Conservation (phyloP, 2,113 vertebrate species). For the Climacteris rufus region DNA sequence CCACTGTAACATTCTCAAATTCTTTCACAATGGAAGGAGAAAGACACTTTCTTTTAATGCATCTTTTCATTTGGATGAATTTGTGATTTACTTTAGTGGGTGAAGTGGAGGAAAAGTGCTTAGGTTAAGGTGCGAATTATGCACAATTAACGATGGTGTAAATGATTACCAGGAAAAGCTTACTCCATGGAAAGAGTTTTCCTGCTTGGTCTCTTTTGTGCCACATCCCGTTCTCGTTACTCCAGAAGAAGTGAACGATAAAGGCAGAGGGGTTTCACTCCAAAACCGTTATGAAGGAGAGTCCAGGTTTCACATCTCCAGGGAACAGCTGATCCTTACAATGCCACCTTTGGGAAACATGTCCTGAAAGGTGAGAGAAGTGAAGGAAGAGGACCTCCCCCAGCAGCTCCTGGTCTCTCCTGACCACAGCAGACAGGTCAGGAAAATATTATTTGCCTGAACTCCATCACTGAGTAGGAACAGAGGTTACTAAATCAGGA, state of each 20-base stretch:
- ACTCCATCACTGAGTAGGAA: not conserved
- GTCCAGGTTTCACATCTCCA: not conserved
- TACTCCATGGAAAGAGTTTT: not conserved
- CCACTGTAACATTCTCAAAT: not conserved
- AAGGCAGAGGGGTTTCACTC: not conserved
- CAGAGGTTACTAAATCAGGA: not conserved
- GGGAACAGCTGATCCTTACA: not conserved
- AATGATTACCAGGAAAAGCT: conserved; percentile 34
- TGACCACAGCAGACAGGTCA: not conserved
- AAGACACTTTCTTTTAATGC: not conserved
- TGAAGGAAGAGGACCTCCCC: not conserved
- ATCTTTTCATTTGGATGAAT: not conserved
- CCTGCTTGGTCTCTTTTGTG: not conserved
- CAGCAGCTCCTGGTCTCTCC: not conserved
- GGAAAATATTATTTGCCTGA: not conserved
- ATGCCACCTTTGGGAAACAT: not conserved
- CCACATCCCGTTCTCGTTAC: not conserved
- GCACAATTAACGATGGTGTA: not conserved
- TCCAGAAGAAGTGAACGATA: not conserved
- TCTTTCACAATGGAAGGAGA: not conserved
- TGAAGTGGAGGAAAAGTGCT: not conserved
- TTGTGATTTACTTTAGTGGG: not conserved
- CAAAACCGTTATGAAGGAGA: not conserved
- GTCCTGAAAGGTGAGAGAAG: not conserved
- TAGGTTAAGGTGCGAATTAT: not conserved